These are phyloP conservation scores for Drosophila anomelani DNA, from an alignment of 2,888 invertebrate species.

Conservation along the genomic window DNA sequence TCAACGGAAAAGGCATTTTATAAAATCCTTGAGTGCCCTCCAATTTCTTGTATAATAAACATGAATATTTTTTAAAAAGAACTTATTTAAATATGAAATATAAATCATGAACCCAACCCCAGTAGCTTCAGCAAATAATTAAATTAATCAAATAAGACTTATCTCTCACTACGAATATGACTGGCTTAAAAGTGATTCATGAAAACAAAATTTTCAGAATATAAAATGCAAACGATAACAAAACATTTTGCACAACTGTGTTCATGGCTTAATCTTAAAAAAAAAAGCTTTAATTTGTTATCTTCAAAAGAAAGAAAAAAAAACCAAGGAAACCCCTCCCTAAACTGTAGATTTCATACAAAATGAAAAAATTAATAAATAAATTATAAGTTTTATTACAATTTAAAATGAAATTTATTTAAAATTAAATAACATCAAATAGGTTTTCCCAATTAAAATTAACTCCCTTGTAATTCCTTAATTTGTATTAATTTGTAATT, in stretches of 20 bases:
- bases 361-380: too few relatives aligned
- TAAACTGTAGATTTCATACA: too few relatives aligned
- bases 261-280: not conserved
- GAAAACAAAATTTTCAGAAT: not conserved
- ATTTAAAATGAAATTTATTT: not conserved
- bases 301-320: not conserved
- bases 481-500: slow-evolving; percentile 55
- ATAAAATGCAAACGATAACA: slow-evolving; percentile 7
- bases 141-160: not conserved
- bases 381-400: too few relatives aligned
- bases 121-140: not conserved
- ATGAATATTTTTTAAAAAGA: too few relatives aligned
- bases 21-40: not conserved
- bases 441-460: not conserved
- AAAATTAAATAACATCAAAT: not conserved
- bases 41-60: too few relatives aligned
- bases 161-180: not conserved
- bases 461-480: not conserved
- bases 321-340: not conserved
- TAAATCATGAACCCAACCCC: not conserved
- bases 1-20: too few relatives aligned
- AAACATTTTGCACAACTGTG: slow-evolving; percentile 9
- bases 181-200: slow-evolving; percentile 3
- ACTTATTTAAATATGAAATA: too few relatives aligned
- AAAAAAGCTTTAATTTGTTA: too few relatives aligned